Conservation (phyloP, 2,113 vertebrate genomes). For the Antigone vipio region DNA sequence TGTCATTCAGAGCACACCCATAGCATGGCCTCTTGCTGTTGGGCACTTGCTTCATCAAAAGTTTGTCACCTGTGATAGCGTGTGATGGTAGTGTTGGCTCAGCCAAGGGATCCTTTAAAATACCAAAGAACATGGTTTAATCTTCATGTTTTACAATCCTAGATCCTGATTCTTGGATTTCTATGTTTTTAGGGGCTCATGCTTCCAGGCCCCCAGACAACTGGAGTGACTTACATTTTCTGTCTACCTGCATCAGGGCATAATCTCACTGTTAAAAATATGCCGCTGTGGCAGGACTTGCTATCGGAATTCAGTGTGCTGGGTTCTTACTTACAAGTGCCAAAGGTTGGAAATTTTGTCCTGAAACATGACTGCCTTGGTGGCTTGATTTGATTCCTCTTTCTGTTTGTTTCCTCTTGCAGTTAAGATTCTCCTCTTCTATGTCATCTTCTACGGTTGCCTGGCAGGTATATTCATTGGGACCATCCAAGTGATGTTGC, state of each 20-base stretch:
- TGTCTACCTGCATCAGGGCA: not conserved
- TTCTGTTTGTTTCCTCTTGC: slow-evolving; percentile 52
- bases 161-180: not conserved
- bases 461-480: slow-evolving; percentile 97
- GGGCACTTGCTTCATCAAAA: not conserved
- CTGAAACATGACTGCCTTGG: not conserved
- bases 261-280: not conserved
- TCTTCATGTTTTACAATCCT: not conserved
- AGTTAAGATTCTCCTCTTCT: slow-evolving; percentile 98
- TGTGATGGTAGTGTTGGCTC: not conserved
- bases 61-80: not conserved
- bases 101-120: not conserved
- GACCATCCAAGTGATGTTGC: slow-evolving; percentile 95
- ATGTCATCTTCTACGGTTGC: slow-evolving; percentile 95
- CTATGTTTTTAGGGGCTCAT: not conserved
- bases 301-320: rapidly evolving
- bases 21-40: not conserved
- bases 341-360: not conserved
- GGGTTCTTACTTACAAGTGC: not conserved
- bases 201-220: not conserved
- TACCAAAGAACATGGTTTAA: rapidly evolving
- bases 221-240: not conserved
- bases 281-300: not conserved
- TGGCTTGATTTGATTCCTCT: not conserved
- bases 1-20: not conserved